A percentile compares a stretch with the other conserved stretches of the same genome.
Conservation (phyloP, 2,113 vertebrate species). For the Myiopsitta monachus region DNA sequence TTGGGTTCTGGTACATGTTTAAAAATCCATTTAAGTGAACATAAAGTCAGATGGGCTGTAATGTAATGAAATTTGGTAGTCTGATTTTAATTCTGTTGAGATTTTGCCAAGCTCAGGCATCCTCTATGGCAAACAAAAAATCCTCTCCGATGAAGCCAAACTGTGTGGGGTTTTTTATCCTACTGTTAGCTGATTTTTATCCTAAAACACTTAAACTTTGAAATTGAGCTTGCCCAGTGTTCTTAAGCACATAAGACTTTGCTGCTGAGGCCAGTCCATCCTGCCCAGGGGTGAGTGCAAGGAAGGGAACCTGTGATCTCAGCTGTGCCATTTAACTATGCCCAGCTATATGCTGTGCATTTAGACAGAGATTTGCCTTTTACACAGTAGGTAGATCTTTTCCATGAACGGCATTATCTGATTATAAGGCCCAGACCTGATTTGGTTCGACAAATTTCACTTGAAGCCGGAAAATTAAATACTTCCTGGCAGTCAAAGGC, state of each 20-base stretch:
- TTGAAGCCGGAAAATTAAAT: conserved; percentile 20
- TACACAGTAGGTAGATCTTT: neutral
- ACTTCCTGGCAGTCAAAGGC: neutral
- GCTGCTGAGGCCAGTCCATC: neutral
- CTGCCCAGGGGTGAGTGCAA: neutral
- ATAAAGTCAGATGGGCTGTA: neutral
- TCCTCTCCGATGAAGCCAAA: neutral
- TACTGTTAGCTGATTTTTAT: neutral
- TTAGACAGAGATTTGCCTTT: neutral
- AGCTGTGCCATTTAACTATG: neutral
- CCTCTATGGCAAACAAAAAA: neutral
- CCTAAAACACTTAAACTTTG: neutral
- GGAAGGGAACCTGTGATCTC: neutral
- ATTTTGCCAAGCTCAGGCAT: neutral
- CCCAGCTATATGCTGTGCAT: neutral
- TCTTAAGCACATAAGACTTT: neutral
- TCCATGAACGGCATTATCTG: neutral
- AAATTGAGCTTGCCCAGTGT: neutral
- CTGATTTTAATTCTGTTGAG: neutral
- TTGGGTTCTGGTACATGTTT: neutral
- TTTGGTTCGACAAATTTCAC: conserved; percentile 17
- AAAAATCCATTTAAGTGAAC: conserved; percentile 8
- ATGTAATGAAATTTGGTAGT: neutral
- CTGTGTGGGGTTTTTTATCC: neutral
- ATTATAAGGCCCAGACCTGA: neutral